Evolutionary conservation across 2,888 invertebrate species (phyloP), one percentile per base, ranked within the genome.

Genomic region (Hecatera dysodea): DNA sequence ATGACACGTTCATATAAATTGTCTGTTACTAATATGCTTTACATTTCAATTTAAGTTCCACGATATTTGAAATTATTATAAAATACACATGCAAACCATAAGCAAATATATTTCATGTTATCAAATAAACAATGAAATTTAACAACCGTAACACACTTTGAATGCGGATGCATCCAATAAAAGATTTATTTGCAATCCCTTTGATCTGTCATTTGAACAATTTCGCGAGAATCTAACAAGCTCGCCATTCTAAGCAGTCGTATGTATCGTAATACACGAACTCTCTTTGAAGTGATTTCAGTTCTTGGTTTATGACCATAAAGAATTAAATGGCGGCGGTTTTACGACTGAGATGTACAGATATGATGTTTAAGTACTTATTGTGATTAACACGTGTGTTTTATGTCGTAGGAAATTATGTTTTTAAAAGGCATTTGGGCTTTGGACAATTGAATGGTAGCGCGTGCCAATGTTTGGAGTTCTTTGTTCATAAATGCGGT

Each of bases 291-390:
- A 75, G 84, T 84, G 86, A 81, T 82, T 86, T 84, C 81, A 80
- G 83, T 88, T 84, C 86, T 82, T 81, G 78, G 77, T 75, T 91
- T 89, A 89, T 86, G 86, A 81, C 80, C 86, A 85, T 86, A 87
- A 81, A 85, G 72, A 86, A 91, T 92, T 89, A 89, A 91, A 89
- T 85, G 84, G 84, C 86, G 82, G 85, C 81, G 83, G 87, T 91
- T 92, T 92, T 91, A 91, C 87, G 86, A 90, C 86, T 85, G 73
- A 86, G 86, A 90, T 90, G 88, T 86, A 88, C 86, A 88, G 87
- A 88, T 86, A 85, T 89, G 89, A 83, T 85, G 83, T 80, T 87
- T 83, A 63, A 67, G 87, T 86, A 88, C 81, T 85, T 83, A 82
- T 86, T 81, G 80, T 84, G 80, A 86, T 86, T 86, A 66, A 64